phyloP scores from a whole-genome alignment of 2,797 vertebrate species.

The Pipistrellus kuhlii region DNA sequence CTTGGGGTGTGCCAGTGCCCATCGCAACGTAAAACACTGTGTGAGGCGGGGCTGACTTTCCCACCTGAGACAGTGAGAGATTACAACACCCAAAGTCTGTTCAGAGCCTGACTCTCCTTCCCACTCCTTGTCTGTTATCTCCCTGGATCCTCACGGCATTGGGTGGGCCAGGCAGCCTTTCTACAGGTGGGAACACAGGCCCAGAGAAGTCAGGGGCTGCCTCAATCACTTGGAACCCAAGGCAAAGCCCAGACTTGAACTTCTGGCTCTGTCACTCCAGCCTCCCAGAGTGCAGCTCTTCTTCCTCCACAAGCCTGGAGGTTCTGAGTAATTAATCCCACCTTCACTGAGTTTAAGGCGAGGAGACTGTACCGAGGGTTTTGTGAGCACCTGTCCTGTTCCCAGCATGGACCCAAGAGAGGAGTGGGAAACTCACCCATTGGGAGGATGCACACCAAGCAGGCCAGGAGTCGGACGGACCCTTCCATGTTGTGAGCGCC shows the following conservation, averaged over 20 bases:
- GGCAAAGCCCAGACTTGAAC: neutral
- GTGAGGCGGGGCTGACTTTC: neutral
- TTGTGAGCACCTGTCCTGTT: neutral
- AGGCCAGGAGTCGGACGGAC: slow-evolving; percentile 65
- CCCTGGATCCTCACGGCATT: neutral
- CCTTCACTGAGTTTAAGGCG: neutral
- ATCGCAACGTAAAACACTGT: neutral
- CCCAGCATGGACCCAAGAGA: neutral
- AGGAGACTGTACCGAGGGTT: neutral
- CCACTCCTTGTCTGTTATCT: neutral
- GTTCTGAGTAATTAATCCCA: neutral
- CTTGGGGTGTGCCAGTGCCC: neutral
- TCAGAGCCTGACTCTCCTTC: neutral
- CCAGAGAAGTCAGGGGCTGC: neutral
- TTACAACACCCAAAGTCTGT: neutral
- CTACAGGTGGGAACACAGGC: neutral
- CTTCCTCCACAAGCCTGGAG: neutral
- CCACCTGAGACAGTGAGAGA: neutral
- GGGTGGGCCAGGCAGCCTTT: neutral
- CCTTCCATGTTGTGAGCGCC: slow-evolving; percentile 64
- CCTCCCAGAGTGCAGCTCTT: neutral
- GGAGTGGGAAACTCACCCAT: slow-evolving; percentile 72
- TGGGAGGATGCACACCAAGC: slow-evolving; percentile 33
- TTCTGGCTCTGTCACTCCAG: neutral
- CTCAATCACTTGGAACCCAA: neutral